phyloP scores from a whole-genome alignment of 1,140 invertebrate genomes.

The Radopholus similis region DNA sequence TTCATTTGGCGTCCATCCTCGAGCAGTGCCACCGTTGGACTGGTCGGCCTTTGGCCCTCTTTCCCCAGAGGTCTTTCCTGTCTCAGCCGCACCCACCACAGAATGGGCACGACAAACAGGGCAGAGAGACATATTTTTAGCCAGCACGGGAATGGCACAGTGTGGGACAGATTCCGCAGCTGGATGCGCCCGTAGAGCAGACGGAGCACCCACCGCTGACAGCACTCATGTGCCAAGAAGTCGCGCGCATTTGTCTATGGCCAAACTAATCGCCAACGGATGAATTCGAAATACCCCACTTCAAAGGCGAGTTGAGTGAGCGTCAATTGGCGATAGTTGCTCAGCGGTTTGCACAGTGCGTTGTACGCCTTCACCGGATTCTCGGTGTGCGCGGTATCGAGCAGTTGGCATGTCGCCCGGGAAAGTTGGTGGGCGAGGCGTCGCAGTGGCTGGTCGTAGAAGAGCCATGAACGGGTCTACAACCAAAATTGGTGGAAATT shows the following conservation, averaged over 20 bases:
- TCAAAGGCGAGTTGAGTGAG: slow-evolving; percentile 52
- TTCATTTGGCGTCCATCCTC: slow-evolving; percentile 16
- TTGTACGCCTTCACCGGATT: slow-evolving; percentile 41
- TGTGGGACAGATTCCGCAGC: slow-evolving; percentile 8
- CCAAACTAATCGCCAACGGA: not conserved
- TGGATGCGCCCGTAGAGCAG: slow-evolving; percentile 52
- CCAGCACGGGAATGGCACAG: slow-evolving; percentile 40
- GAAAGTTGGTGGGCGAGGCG: slow-evolving; percentile 30
- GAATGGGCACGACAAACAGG: slow-evolving; percentile 32
- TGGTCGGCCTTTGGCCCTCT: not conserved
- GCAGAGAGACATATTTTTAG: slow-evolving; percentile 45
- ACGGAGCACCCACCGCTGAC: slow-evolving; percentile 50
- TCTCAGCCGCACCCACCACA: slow-evolving; percentile 11
- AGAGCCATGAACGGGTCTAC: slow-evolving; percentile 49
- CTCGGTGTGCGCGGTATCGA: slow-evolving; percentile 35
- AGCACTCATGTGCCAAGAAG: slow-evolving; percentile 53
- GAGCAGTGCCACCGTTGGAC: slow-evolving; percentile 26
- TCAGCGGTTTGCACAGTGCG: slow-evolving; percentile 34
- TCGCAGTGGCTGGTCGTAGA: slow-evolving; percentile 46
- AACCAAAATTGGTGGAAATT: not conserved
- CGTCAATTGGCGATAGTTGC: slow-evolving; percentile 35
- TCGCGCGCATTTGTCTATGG: slow-evolving; percentile 31
- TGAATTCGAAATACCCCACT: not conserved
- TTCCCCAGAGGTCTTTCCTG: not conserved
- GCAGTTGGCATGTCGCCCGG: slow-evolving; percentile 28